phyloP scores from a whole-genome alignment of 1,140 invertebrate species.

The Cephus cinctus region DNA sequence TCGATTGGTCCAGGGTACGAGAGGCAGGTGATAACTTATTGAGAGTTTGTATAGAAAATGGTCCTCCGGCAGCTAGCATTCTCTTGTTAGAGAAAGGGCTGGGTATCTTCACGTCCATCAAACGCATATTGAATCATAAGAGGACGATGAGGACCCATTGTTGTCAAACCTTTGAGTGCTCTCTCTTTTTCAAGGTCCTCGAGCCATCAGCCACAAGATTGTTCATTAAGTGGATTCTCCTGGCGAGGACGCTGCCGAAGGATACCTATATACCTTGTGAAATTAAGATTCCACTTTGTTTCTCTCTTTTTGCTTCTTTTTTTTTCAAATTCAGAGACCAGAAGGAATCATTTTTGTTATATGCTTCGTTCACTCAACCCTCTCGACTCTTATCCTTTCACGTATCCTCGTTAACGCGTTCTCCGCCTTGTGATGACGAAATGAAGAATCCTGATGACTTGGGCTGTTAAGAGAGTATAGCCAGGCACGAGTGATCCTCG shows the following conservation, averaged over 20 bases:
- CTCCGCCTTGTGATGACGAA: too few relatives aligned
- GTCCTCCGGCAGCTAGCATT: background rate
- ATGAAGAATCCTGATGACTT: too few relatives aligned
- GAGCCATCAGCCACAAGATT: background rate
- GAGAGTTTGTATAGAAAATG: background rate
- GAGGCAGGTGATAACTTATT: background rate
- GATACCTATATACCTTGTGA: background rate
- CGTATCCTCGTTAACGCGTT: too few relatives aligned
- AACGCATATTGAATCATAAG: constrained; percentile 3
- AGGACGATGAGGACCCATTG: constrained; percentile 2
- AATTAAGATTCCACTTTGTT: background rate
- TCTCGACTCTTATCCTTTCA: too few relatives aligned
- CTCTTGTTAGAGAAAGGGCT: background rate
- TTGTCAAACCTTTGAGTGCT: constrained; percentile 2
- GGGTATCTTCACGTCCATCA: constrained; percentile 6
- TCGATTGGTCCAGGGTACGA: too few relatives aligned
- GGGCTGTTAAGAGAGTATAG: too few relatives aligned
- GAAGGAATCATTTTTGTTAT: too few relatives aligned
- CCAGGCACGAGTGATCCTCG: too few relatives aligned
- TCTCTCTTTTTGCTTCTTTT: background rate
- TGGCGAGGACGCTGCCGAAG: background rate
- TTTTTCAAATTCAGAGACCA: too few relatives aligned
- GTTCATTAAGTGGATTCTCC: background rate
- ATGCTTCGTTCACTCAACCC: too few relatives aligned
- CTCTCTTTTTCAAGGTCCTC: background rate